A percentile compares a stretch with the other conserved stretches of the same genome.
phyloP scores from a whole-genome alignment of 2,888 invertebrate species.

The Drosophila meridionalis region DNA sequence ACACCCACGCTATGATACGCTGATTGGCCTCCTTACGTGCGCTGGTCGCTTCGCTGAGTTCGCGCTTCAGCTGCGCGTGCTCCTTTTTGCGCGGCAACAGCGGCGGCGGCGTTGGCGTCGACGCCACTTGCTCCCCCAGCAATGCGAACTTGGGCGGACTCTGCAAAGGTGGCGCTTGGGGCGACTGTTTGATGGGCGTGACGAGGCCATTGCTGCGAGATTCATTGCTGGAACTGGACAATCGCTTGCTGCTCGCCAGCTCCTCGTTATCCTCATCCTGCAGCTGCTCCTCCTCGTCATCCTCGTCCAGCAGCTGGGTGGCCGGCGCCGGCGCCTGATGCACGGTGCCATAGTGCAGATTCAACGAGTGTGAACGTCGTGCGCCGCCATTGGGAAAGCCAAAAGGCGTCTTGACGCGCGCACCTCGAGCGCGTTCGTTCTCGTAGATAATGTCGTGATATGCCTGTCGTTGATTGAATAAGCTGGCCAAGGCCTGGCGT shows the following conservation, averaged over 20 bases:
- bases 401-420: slow-evolving; percentile 59
- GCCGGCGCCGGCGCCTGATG: slow-evolving; percentile 78
- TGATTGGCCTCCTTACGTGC: slow-evolving; percentile 84
- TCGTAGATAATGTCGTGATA: slow-evolving; percentile 82
- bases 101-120: slow-evolving; percentile 53
- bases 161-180: slow-evolving; percentile 26
- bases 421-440: slow-evolving; percentile 78
- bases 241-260: slow-evolving; percentile 44
- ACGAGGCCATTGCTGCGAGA: slow-evolving; percentile 57
- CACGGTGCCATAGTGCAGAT: slow-evolving; percentile 83
- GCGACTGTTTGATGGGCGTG: slow-evolving; percentile 34
- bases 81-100: slow-evolving; percentile 67
- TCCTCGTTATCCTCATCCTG: slow-evolving; percentile 46
- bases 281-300: slow-evolving; percentile 60
- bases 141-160: slow-evolving; percentile 76
- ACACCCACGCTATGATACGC: slow-evolving; percentile 85
- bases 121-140: slow-evolving; percentile 43
- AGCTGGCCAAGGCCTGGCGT: slow-evolving; percentile 82
- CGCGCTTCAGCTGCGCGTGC: slow-evolving; percentile 81
- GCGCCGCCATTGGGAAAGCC: slow-evolving; percentile 67
- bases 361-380: slow-evolving; percentile 82
- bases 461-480: slow-evolving; percentile 76
- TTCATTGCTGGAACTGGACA: slow-evolving; percentile 65
- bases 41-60: slow-evolving; percentile 83
- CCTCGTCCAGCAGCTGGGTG: slow-evolving; percentile 76